Percentiles rank a stretch among this genome's conserved stretches.
These are phyloP conservation scores for rabbit (Oryctolagus cuniculus) DNA, from an alignment of 2,113 vertebrate genomes.

Conservation along the genomic window DNA sequence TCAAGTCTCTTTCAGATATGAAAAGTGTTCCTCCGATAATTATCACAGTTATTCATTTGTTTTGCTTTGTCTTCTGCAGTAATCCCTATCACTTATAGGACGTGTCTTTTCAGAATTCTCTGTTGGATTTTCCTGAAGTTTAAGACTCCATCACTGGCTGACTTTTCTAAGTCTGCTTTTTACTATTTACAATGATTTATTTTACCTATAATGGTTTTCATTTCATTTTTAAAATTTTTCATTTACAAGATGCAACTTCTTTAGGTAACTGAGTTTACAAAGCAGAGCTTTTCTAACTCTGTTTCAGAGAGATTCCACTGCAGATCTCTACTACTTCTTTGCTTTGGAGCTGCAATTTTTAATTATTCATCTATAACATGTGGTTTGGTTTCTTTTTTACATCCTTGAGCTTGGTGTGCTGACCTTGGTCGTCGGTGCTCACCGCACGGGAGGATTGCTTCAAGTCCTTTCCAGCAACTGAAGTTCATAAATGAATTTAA, in stretches of 20 bases:
- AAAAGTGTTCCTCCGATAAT: not conserved
- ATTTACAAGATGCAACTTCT: constrained; percentile 14
- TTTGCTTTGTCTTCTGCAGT: not conserved
- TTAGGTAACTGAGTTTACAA: constrained; percentile 23
- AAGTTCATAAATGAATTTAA: not conserved
- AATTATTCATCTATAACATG: constrained; percentile 21
- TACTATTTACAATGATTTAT: constrained; percentile 41
- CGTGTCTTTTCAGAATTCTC: not conserved
- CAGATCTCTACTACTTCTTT: not conserved
- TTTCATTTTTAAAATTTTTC: constrained; percentile 47
- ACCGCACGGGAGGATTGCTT: not conserved
- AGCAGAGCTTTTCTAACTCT: constrained; percentile 52
- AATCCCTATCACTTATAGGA: not conserved
- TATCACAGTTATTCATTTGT: not conserved
- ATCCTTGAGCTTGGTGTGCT: constrained; percentile 28
- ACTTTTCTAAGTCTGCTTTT: constrained; percentile 35
- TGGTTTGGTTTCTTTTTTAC: not conserved
- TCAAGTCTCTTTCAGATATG: not conserved
- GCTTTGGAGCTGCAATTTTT: constrained; percentile 22
- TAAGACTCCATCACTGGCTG: not conserved
- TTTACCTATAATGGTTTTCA: constrained; percentile 44
- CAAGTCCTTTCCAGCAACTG: not conserved
- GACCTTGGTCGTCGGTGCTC: constrained; percentile 31
- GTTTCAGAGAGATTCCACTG: constrained; percentile 1
- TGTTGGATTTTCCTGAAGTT: not conserved